phyloP scores from a whole-genome alignment of 2,888 invertebrate genomes.

The Pyrgus malvae region DNA sequence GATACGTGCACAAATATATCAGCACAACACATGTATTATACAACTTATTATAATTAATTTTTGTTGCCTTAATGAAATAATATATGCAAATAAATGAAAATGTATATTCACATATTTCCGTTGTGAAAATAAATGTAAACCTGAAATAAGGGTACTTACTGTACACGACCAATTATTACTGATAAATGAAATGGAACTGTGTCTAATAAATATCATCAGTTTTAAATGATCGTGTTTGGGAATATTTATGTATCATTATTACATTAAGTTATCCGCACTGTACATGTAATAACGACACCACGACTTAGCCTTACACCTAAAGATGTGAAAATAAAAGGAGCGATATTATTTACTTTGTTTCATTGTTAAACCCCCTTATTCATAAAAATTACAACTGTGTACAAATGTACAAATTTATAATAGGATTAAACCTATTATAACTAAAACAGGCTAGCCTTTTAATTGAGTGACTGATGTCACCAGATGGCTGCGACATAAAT shows the following conservation, averaged over 20 bases:
- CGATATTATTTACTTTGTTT: constrained; percentile 37
- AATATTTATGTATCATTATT: constrained; percentile 1
- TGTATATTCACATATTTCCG: constrained; percentile 38
- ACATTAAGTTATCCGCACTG: constrained; percentile 46
- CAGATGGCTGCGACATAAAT: too few relatives aligned
- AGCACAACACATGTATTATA: constrained; percentile 16
- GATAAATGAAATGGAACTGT: neutral
- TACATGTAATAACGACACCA: constrained; percentile 52
- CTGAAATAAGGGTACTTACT: neutral
- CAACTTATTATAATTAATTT: constrained; percentile 3
- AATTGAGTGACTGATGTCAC: too few relatives aligned
- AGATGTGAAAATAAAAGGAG: constrained; percentile 56
- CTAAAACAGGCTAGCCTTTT: too few relatives aligned
- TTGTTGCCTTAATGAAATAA: constrained; percentile 7
- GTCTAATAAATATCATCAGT: neutral
- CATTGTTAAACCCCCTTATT: neutral
- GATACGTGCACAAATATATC: constrained; percentile 13
- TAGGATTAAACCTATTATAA: too few relatives aligned
- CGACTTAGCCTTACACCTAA: constrained; percentile 55
- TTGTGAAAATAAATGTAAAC: constrained; percentile 6
- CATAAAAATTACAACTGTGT: too few relatives aligned
- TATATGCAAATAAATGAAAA: neutral
- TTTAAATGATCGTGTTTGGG: constrained; percentile 1
- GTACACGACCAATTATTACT: constrained; percentile 3
- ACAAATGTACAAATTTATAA: too few relatives aligned